Evolutionary conservation across 2,888 invertebrate species (phyloP), one percentile per base, ranked within the genome.

Genomic region (Leptarthrus brevirostris): DNA sequence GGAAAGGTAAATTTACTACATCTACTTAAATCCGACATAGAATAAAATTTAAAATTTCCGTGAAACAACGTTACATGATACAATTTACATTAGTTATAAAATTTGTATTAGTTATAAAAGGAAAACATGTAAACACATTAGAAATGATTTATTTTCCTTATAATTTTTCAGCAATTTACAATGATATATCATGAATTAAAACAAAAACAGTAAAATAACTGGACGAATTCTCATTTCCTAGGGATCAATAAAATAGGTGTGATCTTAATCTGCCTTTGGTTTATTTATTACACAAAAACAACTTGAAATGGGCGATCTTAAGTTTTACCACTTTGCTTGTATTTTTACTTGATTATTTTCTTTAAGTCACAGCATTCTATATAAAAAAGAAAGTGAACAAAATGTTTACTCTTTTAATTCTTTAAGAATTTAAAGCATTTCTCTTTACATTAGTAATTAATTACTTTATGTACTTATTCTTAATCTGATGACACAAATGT

Each of bases 371-470:
- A 66, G 66, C 66, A 47, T 66, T 66, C 44, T 47, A 66, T 66
- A 66, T 66, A 66, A 66, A 66, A 47, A 44, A 53, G 47, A 66
- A 66, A 66, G 24, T 49, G 66, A 66, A 66, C 66, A 66, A 66
- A 66, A 66, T 66, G 49, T 66, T 47, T 66, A 66, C 44, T 47
- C 49, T 49, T 49, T 66, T 66, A 66, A 44, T 66, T 66, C 66
- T 66, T 66, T 66, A 47, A 66, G 66, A 66, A 66, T 66, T 66
- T 66, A 66, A 66, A 66, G 66, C 66, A 66, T 66, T 66, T 64
- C 47, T 66, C 49, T 66, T 47, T 66, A 66, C 49, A 49, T 66
- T 61, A 61, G 61, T 61, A 61, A 61, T 61, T 61, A 34, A 61
- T 61, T 61, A 36, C n/a, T 61, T 61, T 36, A 61, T 61, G 36